Evolutionary conservation across 2,888 invertebrate species (phyloP), one percentile per base, ranked within the genome.

Genomic region (Brachynemurus nebulosus): DNA sequence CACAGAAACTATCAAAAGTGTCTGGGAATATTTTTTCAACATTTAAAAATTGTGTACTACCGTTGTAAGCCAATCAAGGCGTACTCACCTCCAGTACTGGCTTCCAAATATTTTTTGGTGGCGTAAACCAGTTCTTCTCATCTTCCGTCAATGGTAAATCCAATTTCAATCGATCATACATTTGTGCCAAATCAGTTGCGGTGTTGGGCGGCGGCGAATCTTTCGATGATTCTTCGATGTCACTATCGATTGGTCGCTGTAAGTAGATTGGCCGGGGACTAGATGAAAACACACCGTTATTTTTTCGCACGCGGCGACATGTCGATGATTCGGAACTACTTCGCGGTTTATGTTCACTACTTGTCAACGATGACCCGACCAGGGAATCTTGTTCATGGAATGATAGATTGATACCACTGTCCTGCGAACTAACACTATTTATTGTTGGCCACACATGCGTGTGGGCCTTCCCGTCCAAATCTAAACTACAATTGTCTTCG

Each of bases 31-130:
- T n/a, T n/a, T n/a, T n/a, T n/a, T n/a, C n/a, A n/a, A n/a, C n/a
- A n/a, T n/a, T n/a, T n/a, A n/a, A n/a, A n/a, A n/a, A n/a, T n/a
- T n/a, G n/a, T n/a, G n/a, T n/a, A n/a, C n/a, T n/a, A n/a, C n/a
- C n/a, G n/a, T n/a, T n/a, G n/a, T n/a, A n/a, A n/a, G n/a, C n/a
- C n/a, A n/a, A n/a, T n/a, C n/a, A n/a, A n/a, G n/a, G n/a, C n/a
- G n/a, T n/a, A 49, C 59, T 59, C 59, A 80, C 81, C 69, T 85
- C 84, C 8, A 86, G 71, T 8, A 81, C 74, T 9, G 83, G 79
- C 55, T 85, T 85, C 80, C 89, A 88, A 34, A 91, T 76, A 36
- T 73, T 72, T 55, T 86, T 85, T 0, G 88, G 80, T 1, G 86
- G 81, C 50, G 78, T 75, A 49, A 80, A 78, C 85, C 86, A 88